Conservation (phyloP, 2,113 vertebrate genomes). For the Channa argus region DNA sequence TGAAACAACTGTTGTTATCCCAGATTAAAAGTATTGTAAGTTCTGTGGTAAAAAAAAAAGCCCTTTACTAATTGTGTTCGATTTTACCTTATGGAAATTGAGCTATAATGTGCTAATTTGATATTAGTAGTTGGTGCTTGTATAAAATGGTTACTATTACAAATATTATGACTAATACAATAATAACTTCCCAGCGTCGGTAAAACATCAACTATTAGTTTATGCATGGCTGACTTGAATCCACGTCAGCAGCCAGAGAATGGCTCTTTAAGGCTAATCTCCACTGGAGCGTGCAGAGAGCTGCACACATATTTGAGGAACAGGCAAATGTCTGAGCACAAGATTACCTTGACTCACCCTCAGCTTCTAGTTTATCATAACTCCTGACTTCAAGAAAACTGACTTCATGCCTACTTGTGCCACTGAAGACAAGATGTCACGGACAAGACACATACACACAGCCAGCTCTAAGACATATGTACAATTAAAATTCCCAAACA, state of each 20-base stretch:
- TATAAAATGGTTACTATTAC: not conserved
- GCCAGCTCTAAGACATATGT: not conserved
- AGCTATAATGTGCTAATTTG: too few relatives aligned
- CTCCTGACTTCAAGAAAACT: conserved; percentile 24
- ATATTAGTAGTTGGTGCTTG: not conserved
- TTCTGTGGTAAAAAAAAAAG: too few relatives aligned
- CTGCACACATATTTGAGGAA: conserved; percentile 22
- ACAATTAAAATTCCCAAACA: not conserved
- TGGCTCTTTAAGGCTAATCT: conserved; percentile 5
- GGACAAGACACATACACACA: not conserved
- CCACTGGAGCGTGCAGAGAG: conserved; percentile 7
- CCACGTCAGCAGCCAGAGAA: not conserved
- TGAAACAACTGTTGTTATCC: too few relatives aligned
- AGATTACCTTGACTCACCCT: conserved; percentile 35
- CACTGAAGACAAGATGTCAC: not conserved
- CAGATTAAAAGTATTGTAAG: too few relatives aligned
- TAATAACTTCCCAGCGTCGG: not conserved
- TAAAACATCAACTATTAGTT: not conserved
- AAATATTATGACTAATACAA: not conserved
- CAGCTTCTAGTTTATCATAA: conserved; percentile 29
- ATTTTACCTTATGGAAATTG: too few relatives aligned
- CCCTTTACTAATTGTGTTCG: too few relatives aligned
- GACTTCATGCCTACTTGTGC: conserved; percentile 18
- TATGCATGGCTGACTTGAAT: not conserved
- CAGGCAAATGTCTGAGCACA: conserved; percentile 13